Conservation (phyloP, 2,888 invertebrate species). For the Ophion ellenae region DNA sequence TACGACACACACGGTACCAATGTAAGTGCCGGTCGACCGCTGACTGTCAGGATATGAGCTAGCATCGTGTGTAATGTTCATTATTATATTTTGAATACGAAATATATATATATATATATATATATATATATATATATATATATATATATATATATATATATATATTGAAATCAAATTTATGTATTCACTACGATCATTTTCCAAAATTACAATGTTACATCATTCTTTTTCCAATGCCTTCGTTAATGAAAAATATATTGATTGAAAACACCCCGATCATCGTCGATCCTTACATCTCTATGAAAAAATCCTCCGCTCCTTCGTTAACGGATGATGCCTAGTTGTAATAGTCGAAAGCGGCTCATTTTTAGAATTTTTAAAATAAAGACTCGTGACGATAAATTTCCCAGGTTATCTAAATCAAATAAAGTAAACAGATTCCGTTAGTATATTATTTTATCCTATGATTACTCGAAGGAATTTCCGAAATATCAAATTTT, state of each 20-base stretch:
- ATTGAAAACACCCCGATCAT: neutral
- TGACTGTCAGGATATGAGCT: constrained; percentile 79
- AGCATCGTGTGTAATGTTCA: constrained; percentile 82
- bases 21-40: constrained; percentile 77
- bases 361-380: too few relatives aligned
- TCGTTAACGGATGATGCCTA: neutral
- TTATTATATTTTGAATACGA: constrained; percentile 83
- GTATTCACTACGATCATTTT: constrained; percentile 33
- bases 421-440: too few relatives aligned
- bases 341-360: too few relatives aligned
- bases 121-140: constrained; percentile 72
- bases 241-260: neutral
- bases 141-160: constrained; percentile 73
- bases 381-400: too few relatives aligned
- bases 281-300: neutral
- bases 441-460: too few relatives aligned
- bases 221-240: neutral
- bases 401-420: too few relatives aligned
- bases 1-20: constrained; percentile 72
- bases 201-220: constrained; percentile 7
- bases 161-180: constrained; percentile 77
- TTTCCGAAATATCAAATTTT: too few relatives aligned
- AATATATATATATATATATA: constrained; percentile 44
- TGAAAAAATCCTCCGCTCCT: neutral
- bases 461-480: too few relatives aligned